Percentiles rank a stretch among this genome's conserved stretches.
Conservation (phyloP, 2,797 vertebrate genomes). For the Bovichtus variegatus region DNA sequence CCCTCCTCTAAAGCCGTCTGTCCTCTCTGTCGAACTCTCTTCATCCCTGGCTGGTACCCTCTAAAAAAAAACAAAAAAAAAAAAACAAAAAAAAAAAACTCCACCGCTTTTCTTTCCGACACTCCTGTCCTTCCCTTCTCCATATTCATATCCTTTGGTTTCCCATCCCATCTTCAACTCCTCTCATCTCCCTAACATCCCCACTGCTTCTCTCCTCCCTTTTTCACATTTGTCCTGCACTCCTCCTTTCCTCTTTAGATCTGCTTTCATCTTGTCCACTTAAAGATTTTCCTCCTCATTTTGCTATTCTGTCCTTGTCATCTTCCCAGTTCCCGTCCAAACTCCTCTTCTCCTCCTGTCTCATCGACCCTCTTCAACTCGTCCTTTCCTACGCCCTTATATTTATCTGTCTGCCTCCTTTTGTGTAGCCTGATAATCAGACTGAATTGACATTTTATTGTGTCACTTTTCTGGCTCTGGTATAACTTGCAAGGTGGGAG, state of each 20-base stretch:
- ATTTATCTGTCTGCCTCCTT: slow-evolving; percentile 1
- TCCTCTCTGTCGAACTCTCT: slow-evolving; percentile 19
- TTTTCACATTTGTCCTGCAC: background rate
- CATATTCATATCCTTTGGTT: slow-evolving; percentile 20
- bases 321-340: slow-evolving; percentile 23
- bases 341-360: slow-evolving; percentile 12
- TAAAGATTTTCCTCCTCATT: slow-evolving; percentile 23
- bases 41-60: slow-evolving; percentile 5
- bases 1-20: slow-evolving; percentile 12
- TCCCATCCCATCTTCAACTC: slow-evolving; percentile 3
- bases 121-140: slow-evolving; percentile 10
- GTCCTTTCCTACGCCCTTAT: background rate
- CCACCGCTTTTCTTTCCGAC: background rate
- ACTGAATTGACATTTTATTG: background rate
- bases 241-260: background rate
- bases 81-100: too few species aligned
- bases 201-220: background rate
- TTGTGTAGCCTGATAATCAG: slow-evolving; percentile 1
- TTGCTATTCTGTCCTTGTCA: slow-evolving; percentile 44
- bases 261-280: slow-evolving; percentile 35
- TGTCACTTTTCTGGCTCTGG: background rate
- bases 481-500: background rate
- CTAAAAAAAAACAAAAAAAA: too few species aligned
- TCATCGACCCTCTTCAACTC: background rate
- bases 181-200: background rate